Evolutionary conservation across 2,888 invertebrate genomes (phyloP).

Genomic region (Antitype chi): DNA sequence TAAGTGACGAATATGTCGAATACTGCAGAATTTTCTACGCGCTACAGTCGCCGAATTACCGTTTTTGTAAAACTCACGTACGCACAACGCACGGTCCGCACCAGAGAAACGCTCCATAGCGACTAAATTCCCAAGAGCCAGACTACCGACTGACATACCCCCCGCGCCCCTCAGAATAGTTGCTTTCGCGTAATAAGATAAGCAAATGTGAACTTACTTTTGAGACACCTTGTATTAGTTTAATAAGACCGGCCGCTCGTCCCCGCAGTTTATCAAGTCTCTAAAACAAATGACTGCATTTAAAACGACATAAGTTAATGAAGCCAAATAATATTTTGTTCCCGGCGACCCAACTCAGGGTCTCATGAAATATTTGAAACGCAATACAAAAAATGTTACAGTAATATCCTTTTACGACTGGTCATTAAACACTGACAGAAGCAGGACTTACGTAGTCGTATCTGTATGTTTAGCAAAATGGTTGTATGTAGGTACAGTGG

Average conservation of each 20-base stretch:
- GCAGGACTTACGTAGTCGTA: slow-evolving; percentile 65
- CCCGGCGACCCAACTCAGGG: slow-evolving; percentile 47
- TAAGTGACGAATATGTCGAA: too few relatives aligned
- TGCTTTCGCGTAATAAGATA: too few relatives aligned
- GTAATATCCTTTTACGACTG: slow-evolving; percentile 78
- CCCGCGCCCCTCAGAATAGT: too few relatives aligned
- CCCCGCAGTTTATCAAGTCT: neutral
- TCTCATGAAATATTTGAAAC: slow-evolving; percentile 65
- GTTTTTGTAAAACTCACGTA: too few relatives aligned
- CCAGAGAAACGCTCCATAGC: too few relatives aligned
- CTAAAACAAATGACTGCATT: slow-evolving; percentile 41
- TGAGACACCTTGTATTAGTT: too few relatives aligned
- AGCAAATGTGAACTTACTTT: too few relatives aligned
- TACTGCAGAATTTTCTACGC: too few relatives aligned
- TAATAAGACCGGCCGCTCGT: neutral
- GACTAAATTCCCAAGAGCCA: too few relatives aligned
- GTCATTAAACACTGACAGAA: slow-evolving; percentile 81
- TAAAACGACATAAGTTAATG: slow-evolving; percentile 48
- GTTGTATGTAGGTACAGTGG: neutral
- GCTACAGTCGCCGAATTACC: too few relatives aligned
- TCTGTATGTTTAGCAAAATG: slow-evolving; percentile 60
- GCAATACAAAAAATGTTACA: slow-evolving; percentile 73
- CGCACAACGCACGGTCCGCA: too few relatives aligned
- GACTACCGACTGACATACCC: too few relatives aligned
- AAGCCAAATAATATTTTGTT: slow-evolving; percentile 44